Conservation (phyloP, 2,888 invertebrate genomes). For the Drosophila stalkeri region DNA sequence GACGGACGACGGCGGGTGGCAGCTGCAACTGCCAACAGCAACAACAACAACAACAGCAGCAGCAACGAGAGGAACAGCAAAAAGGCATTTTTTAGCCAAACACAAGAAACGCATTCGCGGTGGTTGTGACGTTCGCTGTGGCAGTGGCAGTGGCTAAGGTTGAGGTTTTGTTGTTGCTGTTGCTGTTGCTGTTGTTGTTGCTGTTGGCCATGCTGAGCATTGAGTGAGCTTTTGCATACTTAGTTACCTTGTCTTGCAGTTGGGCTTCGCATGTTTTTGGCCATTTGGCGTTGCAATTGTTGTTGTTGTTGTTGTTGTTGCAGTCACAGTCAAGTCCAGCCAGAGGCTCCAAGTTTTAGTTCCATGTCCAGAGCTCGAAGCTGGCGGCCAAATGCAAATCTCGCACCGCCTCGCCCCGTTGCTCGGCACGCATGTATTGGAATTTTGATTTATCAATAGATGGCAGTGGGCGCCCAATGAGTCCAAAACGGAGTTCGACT, state of each 20-base stretch:
- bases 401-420: conserved; percentile 25
- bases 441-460: conserved; percentile 80
- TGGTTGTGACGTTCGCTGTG: conserved; percentile 21
- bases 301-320: conserved; percentile 18
- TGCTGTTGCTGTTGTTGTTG: conserved; percentile 24
- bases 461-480: conserved; percentile 61
- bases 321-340: conserved; percentile 51
- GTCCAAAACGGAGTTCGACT: conserved; percentile 32
- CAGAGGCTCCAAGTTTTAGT: conserved; percentile 10
- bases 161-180: conserved; percentile 15
- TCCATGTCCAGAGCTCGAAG: conserved; percentile 36
- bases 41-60: conserved; percentile 24
- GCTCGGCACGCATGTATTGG: conserved; percentile 68
- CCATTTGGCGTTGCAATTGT: conserved; percentile 55
- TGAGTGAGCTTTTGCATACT: conserved; percentile 53
- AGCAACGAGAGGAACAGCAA: conserved; percentile 52
- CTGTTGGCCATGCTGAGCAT: conserved; percentile 38
- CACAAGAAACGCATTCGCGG: conserved; percentile 75
- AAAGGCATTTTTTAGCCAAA: conserved; percentile 69
- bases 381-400: conserved; percentile 78
- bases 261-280: conserved; percentile 72
- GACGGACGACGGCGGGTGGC: conserved; percentile 58
- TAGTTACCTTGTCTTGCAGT: conserved; percentile 29
- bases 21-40: conserved; percentile 53
- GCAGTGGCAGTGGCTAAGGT: conserved; percentile 38